These are phyloP conservation scores for Phortica magna DNA, from an alignment of 2,888 invertebrate species.

Conservation along the genomic window DNA sequence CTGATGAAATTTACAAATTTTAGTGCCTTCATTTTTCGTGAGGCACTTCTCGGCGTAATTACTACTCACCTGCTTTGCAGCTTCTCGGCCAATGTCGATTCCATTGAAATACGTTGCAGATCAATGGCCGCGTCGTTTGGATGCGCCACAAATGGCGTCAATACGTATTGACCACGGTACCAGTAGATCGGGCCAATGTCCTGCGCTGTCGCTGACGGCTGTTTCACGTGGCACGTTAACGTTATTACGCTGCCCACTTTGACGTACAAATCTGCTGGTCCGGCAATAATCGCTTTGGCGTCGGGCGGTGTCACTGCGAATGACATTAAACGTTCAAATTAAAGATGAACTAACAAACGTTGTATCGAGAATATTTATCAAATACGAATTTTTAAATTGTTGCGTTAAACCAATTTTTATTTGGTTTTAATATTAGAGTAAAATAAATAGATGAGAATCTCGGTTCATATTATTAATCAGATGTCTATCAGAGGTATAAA, in stretches of 20 bases:
- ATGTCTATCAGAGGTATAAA: too few relatives aligned
- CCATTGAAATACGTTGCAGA: constrained; percentile 77
- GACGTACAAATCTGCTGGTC: constrained; percentile 84
- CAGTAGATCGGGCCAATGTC: constrained; percentile 86
- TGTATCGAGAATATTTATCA: not conserved
- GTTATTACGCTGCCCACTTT: constrained; percentile 87
- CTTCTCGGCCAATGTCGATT: constrained; percentile 80
- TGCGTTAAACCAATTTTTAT: too few relatives aligned
- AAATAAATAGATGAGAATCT: too few relatives aligned
- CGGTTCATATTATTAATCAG: too few relatives aligned
- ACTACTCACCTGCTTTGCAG: constrained; percentile 82
- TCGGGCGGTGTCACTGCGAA: constrained; percentile 79
- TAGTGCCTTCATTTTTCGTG: not conserved
- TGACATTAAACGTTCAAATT: not conserved
- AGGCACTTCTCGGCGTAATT: not conserved
- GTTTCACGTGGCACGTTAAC: constrained; percentile 85
- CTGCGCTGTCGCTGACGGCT: constrained; percentile 80
- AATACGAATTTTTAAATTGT: too few relatives aligned
- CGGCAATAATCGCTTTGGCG: constrained; percentile 84
- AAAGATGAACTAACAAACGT: not conserved
- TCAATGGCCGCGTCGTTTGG: constrained; percentile 77
- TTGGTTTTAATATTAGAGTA: too few relatives aligned
- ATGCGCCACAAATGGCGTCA: constrained; percentile 76
- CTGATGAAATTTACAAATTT: constrained; percentile 16
- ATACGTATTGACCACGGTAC: constrained; percentile 81